Evolutionary conservation across 1,140 invertebrate genomes (phyloP), one percentile per base, ranked within the genome.

Genomic region (Lucilia sericata): DNA sequence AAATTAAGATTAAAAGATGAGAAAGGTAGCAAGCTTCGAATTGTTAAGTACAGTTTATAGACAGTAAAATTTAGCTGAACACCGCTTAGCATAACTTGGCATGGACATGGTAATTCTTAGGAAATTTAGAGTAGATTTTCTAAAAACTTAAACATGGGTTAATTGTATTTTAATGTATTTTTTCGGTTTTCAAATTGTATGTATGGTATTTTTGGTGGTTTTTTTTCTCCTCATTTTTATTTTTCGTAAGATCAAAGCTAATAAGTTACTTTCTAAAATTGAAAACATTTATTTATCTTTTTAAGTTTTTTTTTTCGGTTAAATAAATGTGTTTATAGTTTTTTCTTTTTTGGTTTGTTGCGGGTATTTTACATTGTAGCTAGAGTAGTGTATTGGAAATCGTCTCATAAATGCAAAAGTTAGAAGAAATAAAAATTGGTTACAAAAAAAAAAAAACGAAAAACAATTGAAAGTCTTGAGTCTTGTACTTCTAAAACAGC

Each of bases 91-190:
- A 70, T 70, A 70, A 25, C 19, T 70, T 70, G 65, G 55, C n/a
- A 70, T 21, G n/a, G 65, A 70, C n/a, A 21, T 70, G 65, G 65
- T 80, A 80, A 80, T 80, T 80, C 76, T 80, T 80, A 49, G 47
- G 76, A 80, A 80, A 80, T 80, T 80, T 80, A 21, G 76, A 49
- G 76, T 80, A 80, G 47, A 49, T 80, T 80, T 49, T 80, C 42
- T 51, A 12, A 49, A 78, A 49, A 25, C 42, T 80, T 70, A 80
- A 80, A 80, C 76, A 80, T 49, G 42, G 47, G 76, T 80, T 80
- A 80, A 80, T 80, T 80, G 76, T 80, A 80, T 80, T 80, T 80
- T 80, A 80, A 80, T 80, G 76, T 80, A 80, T 80, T 80, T 80
- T 51, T 36, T 34, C 19, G n/a, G 42, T 80, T 80, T 80, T 49